Conservation (phyloP, 2,888 invertebrate species). For the Colostygia pectinataria region DNA sequence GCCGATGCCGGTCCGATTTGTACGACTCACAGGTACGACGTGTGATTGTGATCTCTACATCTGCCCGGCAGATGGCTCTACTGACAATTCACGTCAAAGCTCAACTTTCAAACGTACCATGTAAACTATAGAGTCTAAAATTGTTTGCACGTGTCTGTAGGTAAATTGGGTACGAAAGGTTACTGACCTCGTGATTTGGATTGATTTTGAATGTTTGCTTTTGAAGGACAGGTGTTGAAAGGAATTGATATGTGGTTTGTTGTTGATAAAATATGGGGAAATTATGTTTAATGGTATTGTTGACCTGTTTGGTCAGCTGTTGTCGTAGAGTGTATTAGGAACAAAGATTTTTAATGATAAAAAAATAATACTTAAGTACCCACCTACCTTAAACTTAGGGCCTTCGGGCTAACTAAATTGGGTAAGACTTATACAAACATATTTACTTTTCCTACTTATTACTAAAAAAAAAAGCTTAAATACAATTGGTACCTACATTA, state of each 20-base stretch:
- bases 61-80: slow-evolving; percentile 73
- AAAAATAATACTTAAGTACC: no score
- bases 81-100: slow-evolving; percentile 3
- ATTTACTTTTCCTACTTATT: no score
- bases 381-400: no score
- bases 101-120: not conserved
- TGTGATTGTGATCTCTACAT: slow-evolving; percentile 65
- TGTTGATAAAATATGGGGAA: slow-evolving; percentile 5
- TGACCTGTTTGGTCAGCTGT: no score
- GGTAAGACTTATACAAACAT: no score
- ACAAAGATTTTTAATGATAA: no score
- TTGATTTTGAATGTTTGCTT: slow-evolving; percentile 38
- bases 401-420: no score
- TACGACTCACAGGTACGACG: slow-evolving; percentile 60
- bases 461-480: no score
- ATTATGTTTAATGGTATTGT: no score
- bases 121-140: slow-evolving; percentile 1
- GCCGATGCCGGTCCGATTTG: slow-evolving; percentile 53
- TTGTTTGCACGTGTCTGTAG: slow-evolving; percentile 1
- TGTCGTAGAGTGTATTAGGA: no score
- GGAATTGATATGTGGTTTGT: slow-evolving; percentile 19
- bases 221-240: slow-evolving; percentile 49
- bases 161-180: slow-evolving; percentile 35
- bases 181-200: slow-evolving; percentile 33
- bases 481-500: no score